A percentile compares a stretch with the other conserved stretches of the same genome.
phyloP scores from a whole-genome alignment of 2,888 invertebrate genomes.

The Macaria liturata region DNA sequence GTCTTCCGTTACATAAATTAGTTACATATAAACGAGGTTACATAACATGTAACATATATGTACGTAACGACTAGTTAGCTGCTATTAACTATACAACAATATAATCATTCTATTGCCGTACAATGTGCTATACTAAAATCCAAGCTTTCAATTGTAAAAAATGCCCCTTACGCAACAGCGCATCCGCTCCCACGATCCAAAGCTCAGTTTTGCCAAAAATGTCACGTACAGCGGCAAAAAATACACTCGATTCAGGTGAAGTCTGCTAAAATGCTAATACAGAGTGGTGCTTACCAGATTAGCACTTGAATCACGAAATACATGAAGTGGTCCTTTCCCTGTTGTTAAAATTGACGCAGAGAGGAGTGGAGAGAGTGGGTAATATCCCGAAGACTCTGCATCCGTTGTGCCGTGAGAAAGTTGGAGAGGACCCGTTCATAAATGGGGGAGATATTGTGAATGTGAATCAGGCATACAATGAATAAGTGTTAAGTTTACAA shows the following conservation, averaged over 20 bases:
- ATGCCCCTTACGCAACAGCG: conserved; percentile 35
- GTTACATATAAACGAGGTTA: no score
- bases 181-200: conserved; percentile 69
- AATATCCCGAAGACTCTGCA: conserved; percentile 54
- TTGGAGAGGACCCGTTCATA: conserved; percentile 14
- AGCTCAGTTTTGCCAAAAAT: conserved; percentile 52
- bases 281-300: conserved; percentile 32
- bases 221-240: conserved; percentile 62
- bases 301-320: conserved; percentile 33
- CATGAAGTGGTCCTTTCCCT: background rate
- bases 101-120: no score
- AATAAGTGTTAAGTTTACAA: no score
- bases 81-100: no score
- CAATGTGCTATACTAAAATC: no score
- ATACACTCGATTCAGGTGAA: conserved; percentile 45
- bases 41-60: no score
- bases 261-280: conserved; percentile 5
- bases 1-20: no score
- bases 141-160: conserved; percentile 17
- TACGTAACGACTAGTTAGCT: no score
- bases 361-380: conserved; percentile 29
- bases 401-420: conserved; percentile 65
- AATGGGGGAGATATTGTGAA: conserved; percentile 12
- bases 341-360: background rate
- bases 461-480: background rate